Evolutionary conservation across 2,888 invertebrate species (phyloP).

Genomic region (Temnothorax unifasciatus): DNA sequence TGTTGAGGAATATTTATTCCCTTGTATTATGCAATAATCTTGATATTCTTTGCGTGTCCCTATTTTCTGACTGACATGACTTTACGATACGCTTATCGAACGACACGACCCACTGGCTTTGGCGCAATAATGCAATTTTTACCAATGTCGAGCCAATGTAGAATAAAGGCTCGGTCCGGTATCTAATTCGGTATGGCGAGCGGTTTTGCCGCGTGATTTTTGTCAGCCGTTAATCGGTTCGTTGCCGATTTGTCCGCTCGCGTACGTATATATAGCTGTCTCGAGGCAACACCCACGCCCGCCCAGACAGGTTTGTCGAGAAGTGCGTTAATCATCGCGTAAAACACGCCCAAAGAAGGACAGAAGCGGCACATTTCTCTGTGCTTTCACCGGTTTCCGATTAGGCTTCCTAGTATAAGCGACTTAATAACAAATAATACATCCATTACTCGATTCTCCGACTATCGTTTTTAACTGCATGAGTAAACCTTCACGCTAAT

Average conservation of each 20-base stretch:
- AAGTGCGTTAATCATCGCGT: constrained; percentile 36
- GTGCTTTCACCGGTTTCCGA: constrained; percentile 54
- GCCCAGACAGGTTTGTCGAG: constrained; percentile 39
- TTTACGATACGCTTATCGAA: constrained; percentile 30
- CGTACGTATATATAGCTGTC: not conserved
- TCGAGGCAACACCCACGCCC: constrained; percentile 46
- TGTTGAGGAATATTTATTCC: not conserved
- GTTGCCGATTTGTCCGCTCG: constrained; percentile 32
- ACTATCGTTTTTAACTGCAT: constrained; percentile 7
- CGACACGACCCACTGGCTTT: constrained; percentile 44
- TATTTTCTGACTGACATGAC: not conserved
- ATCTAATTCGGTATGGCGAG: constrained; percentile 9
- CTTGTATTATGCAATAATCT: not conserved
- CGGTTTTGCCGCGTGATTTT: constrained; percentile 35
- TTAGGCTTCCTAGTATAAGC: constrained; percentile 27
- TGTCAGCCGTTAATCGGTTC: constrained; percentile 49
- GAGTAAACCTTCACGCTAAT: constrained; percentile 25
- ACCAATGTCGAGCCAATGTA: not conserved
- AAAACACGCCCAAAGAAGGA: not conserved
- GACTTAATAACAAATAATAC: constrained; percentile 22
- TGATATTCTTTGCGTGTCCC: constrained; percentile 12
- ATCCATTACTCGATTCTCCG: constrained; percentile 9
- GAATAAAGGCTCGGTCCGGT: not conserved
- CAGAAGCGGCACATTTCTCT: constrained; percentile 23
- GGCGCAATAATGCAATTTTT: constrained; percentile 51